These are phyloP conservation scores for Beroe ovata DNA, from an alignment of 37 sponge, comb jelly and placozoan species.

Conservation along the genomic window DNA sequence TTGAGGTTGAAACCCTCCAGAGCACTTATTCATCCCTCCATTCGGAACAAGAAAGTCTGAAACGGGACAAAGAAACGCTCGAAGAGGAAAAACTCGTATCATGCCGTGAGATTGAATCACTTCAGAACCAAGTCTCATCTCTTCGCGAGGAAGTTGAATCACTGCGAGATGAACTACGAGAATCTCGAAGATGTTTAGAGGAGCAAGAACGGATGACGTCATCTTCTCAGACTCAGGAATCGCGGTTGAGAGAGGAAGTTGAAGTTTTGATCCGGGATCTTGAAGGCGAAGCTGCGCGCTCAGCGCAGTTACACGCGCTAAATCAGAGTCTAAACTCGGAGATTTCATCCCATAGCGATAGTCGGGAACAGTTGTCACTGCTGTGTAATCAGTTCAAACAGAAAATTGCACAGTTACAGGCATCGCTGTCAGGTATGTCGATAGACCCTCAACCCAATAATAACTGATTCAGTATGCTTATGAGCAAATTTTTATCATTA, in stretches of 20 bases:
- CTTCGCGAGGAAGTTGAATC: neutral
- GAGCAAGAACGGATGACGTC: conserved; percentile 1
- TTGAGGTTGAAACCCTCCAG: too few species aligned
- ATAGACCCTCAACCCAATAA: too few species aligned
- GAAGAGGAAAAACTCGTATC: too few species aligned
- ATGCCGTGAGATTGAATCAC: too few species aligned
- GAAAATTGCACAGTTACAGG: neutral
- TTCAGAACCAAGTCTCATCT: too few species aligned
- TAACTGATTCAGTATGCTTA: too few species aligned
- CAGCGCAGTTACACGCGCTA: neutral
- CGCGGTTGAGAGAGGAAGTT: neutral
- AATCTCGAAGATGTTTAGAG: neutral
- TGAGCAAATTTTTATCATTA: too few species aligned
- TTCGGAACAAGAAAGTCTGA: too few species aligned
- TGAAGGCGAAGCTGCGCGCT: neutral
- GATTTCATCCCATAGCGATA: neutral
- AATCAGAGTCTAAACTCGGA: neutral
- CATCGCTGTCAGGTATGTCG: neutral
- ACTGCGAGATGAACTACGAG: neutral
- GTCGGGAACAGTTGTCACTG: neutral
- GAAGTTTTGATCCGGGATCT: too few species aligned
- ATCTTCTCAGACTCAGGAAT: neutral
- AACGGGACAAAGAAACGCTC: too few species aligned
- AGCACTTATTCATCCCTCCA: too few species aligned
- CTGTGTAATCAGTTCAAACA: neutral